A percentile compares a stretch with the other conserved stretches of the same genome.
Conservation (phyloP, 1,140 invertebrate genomes). For the Patella vulgata region DNA sequence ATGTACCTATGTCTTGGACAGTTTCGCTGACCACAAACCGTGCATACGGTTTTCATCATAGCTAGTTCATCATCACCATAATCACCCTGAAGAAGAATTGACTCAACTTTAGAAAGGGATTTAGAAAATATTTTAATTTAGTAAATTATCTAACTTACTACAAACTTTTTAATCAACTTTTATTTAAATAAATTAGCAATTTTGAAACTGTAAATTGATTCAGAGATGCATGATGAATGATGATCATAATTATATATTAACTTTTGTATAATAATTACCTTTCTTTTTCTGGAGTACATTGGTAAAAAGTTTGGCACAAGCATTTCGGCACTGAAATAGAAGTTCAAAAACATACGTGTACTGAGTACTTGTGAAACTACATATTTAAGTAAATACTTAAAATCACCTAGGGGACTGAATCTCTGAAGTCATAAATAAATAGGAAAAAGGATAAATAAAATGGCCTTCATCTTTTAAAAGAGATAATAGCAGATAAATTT, state of each 20-base stretch:
- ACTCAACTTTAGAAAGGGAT: background rate
- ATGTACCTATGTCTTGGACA: conserved; percentile 60
- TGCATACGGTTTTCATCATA: conserved; percentile 58
- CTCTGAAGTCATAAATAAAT: too few relatives aligned
- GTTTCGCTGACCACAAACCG: conserved; percentile 57
- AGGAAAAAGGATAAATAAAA: too few relatives aligned
- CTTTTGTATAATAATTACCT: conserved; percentile 30
- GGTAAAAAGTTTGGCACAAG: conserved; percentile 50
- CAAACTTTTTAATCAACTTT: background rate
- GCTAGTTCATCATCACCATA: conserved; percentile 47
- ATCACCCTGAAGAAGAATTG: conserved; percentile 11
- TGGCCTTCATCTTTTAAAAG: too few relatives aligned
- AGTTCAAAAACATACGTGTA: conserved; percentile 7
- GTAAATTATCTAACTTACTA: background rate
- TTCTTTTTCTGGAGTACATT: conserved; percentile 41
- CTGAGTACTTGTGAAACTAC: too few relatives aligned
- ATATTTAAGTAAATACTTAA: too few relatives aligned
- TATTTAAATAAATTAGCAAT: background rate
- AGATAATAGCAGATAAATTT: too few relatives aligned
- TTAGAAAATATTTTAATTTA: background rate
- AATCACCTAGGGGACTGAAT: too few relatives aligned
- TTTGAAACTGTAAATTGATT: background rate
- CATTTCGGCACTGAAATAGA: conserved; percentile 43
- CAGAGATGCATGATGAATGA: background rate
- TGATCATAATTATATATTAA: conserved; percentile 1